These are phyloP conservation scores for Engystomops pustulosus DNA, from an alignment of 2,113 vertebrate genomes.

Conservation along the genomic window DNA sequence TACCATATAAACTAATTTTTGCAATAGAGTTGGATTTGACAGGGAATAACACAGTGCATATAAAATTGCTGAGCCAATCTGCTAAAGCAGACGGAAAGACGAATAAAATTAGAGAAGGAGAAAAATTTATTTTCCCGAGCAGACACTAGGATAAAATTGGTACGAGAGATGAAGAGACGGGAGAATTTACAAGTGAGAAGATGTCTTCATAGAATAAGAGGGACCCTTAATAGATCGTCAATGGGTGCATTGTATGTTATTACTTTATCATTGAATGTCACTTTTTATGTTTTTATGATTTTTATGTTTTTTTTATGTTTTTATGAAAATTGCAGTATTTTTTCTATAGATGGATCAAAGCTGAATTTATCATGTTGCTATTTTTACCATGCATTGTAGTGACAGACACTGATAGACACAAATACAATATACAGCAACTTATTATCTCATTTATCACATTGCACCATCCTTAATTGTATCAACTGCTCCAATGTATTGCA, in stretches of 20 bases:
- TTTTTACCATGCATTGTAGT: too few relatives aligned
- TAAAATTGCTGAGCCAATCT: conserved; percentile 58
- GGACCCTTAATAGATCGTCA: not conserved
- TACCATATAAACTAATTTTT: conserved; percentile 55
- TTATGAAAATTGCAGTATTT: too few relatives aligned
- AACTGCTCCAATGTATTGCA: too few relatives aligned
- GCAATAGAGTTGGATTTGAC: conserved; percentile 50
- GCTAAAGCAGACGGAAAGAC: conserved; percentile 48
- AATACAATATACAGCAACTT: too few relatives aligned
- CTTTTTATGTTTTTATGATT: not conserved
- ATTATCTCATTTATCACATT: too few relatives aligned
- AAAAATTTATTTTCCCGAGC: conserved; percentile 12
- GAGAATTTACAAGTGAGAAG: not conserved
- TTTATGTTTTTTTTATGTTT: too few relatives aligned
- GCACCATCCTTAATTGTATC: too few relatives aligned
- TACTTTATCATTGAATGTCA: not conserved
- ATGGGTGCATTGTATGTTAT: not conserved
- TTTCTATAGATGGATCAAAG: too few relatives aligned
- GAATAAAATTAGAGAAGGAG: conserved; percentile 51
- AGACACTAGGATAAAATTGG: conserved; percentile 10
- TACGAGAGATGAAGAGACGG: not conserved
- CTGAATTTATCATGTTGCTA: too few relatives aligned
- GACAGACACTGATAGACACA: too few relatives aligned
- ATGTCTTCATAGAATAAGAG: not conserved
- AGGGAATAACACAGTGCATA: conserved; percentile 50